A percentile compares a stretch with the other conserved stretches of the same genome.
These are phyloP conservation scores for Mormyrus hasselquistii DNA, from an alignment of 2,797 vertebrate genomes.

Conservation along the genomic window DNA sequence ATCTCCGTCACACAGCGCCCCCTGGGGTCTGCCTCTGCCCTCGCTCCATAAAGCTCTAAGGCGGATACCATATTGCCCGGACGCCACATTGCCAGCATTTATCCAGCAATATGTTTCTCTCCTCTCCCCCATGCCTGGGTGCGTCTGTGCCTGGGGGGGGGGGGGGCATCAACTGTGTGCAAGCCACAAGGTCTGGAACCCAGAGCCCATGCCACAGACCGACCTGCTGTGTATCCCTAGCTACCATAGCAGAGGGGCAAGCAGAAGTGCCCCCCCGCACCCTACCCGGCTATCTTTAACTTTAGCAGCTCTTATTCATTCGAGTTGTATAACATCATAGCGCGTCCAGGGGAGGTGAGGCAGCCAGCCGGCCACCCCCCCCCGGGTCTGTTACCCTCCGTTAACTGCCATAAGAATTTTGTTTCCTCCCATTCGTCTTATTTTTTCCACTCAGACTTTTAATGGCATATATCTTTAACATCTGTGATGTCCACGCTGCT, in stretches of 20 bases:
- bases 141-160: background rate
- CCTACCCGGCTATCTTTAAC: slow-evolving; percentile 12
- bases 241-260: slow-evolving; percentile 52
- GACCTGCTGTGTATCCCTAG: background rate
- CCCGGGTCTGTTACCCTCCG: background rate
- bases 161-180: background rate
- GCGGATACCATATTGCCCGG: background rate
- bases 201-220: background rate
- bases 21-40: background rate
- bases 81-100: background rate
- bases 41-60: background rate
- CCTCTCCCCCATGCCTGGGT: background rate
- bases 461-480: background rate
- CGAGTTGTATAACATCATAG: background rate
- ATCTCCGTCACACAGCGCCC: background rate
- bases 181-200: background rate
- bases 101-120: background rate
- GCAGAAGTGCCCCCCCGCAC: slow-evolving; percentile 45
- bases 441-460: background rate
- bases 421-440: background rate
- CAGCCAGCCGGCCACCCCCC: background rate
- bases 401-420: background rate
- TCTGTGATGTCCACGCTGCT: background rate
- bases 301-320: background rate
- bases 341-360: background rate